phyloP scores from a whole-genome alignment of 2,797 vertebrate species.

The Coregonus ussuriensis region DNA sequence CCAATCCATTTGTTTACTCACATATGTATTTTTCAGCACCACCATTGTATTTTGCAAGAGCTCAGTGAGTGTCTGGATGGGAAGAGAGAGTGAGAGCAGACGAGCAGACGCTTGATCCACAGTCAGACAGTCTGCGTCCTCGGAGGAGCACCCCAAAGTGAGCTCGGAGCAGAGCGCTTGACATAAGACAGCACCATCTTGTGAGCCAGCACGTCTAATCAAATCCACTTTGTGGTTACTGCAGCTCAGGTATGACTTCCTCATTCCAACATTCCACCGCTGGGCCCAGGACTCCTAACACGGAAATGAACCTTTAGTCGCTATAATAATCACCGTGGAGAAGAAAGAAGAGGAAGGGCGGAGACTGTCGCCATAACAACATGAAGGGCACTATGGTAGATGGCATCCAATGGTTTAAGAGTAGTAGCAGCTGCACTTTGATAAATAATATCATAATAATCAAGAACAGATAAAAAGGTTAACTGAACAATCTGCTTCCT shows the following conservation, averaged over 20 bases:
- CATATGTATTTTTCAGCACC: background rate
- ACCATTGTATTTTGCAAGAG: background rate
- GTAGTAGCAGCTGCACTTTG: no score
- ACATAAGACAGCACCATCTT: background rate
- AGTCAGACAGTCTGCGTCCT: background rate
- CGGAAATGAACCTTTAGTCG: background rate
- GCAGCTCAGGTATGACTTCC: background rate
- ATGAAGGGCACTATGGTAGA: no score
- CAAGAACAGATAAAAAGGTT: no score
- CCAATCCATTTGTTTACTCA: background rate
- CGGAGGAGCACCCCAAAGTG: background rate
- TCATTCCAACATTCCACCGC: background rate
- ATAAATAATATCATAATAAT: no score
- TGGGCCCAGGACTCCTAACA: background rate
- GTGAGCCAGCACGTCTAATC: slow-evolving; percentile 1
- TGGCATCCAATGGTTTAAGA: no score
- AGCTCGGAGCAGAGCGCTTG: background rate
- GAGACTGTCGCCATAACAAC: no score
- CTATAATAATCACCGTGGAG: background rate
- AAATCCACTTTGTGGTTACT: background rate
- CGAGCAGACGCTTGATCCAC: background rate
- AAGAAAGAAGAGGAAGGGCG: background rate
- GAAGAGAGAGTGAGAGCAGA: background rate
- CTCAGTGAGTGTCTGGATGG: background rate
- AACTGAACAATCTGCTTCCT: no score